A percentile compares a stretch with the other conserved stretches of the same genome.
Evolutionary conservation across 2,888 invertebrate genomes (phyloP).

Genomic region (Ommatoiulus sabulosus): DNA sequence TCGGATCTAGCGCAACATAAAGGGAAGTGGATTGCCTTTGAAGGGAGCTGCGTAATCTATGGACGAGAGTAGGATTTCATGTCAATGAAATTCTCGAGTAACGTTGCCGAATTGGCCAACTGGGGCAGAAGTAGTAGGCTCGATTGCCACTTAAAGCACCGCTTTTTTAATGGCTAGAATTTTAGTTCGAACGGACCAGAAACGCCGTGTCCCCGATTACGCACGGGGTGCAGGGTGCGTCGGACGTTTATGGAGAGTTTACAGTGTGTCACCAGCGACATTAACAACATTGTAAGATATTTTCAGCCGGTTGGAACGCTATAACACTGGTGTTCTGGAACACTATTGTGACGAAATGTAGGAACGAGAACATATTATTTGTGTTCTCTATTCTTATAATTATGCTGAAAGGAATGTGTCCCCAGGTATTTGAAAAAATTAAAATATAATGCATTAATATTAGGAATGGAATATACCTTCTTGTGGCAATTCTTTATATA

Average conservation of each 20-base stretch:
- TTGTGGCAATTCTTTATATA: too few relatives aligned
- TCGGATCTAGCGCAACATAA: background rate
- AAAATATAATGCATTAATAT: too few relatives aligned
- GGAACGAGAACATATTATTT: too few relatives aligned
- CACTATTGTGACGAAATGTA: too few relatives aligned
- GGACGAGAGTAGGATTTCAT: constrained; percentile 17
- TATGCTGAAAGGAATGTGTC: too few relatives aligned
- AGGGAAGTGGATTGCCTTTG: constrained; percentile 34
- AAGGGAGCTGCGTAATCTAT: constrained; percentile 21
- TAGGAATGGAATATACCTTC: too few relatives aligned
- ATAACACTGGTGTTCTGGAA: too few relatives aligned
- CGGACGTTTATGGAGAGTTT: background rate
- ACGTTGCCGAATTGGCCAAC: background rate
- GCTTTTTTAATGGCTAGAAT: background rate
- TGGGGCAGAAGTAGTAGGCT: constrained; percentile 5
- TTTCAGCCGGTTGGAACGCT: too few relatives aligned
- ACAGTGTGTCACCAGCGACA: background rate
- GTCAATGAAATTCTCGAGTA: constrained; percentile 40
- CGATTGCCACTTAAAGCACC: background rate
- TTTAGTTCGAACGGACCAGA: background rate
- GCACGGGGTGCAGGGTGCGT: too few relatives aligned
- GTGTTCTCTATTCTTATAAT: too few relatives aligned
- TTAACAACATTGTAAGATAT: background rate
- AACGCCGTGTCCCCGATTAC: background rate
- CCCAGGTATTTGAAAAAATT: too few relatives aligned